Base-by-base conservation (phyloP, 2,113 vertebrate species). In the Sorex fumeus region DNA sequence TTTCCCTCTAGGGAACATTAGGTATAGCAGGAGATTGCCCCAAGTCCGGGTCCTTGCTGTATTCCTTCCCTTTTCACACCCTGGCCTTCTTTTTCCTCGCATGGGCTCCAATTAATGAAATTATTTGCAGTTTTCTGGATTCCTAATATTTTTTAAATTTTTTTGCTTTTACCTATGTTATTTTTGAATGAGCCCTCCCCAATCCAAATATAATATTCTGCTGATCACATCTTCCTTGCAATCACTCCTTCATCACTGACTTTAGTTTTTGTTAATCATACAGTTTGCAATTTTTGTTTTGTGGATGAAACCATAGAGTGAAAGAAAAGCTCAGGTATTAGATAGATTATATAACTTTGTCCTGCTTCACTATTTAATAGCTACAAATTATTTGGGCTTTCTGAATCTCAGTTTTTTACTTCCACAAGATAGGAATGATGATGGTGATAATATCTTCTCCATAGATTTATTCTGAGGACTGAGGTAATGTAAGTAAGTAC, bases 361-460 rank as follows among this genome's bases (percentile, higher is more conserved):
- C 43, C 50, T 66, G 34, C 23, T 62, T 88, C 30, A 40, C 2
- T 85, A 70, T 74, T 72, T 77, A 91, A 34, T 27, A 70, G 21
- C 19, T 79, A 10, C 36, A 93, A 88, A 60, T 84, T 71, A 71
- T 15, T 40, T 89, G 13, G 30, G 57, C 25, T 74, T 47, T 84
- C 70, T 62, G 45, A 66, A 87, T 87, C 62, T 87, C 50, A 88
- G 76, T 71, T 82, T 82, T 93, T 34, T 90, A 47, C 27, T 92
- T 71, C 30, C 71, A 36, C 74, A 76, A 76, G 69, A n/a, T 64
- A 34, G 57, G 13, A 18, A 36, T 69, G 25, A 34, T 75, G n/a
- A 34, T 72, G 60, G 32, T 80, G 15, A 79, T 47, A 53, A 34
- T 79, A 34, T 67, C 32, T 90, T 13, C 36, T 78, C 6, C 34